These are phyloP conservation scores for Chrysoperla carnea DNA, from an alignment of 1,140 invertebrate genomes.

Conservation along the genomic window DNA sequence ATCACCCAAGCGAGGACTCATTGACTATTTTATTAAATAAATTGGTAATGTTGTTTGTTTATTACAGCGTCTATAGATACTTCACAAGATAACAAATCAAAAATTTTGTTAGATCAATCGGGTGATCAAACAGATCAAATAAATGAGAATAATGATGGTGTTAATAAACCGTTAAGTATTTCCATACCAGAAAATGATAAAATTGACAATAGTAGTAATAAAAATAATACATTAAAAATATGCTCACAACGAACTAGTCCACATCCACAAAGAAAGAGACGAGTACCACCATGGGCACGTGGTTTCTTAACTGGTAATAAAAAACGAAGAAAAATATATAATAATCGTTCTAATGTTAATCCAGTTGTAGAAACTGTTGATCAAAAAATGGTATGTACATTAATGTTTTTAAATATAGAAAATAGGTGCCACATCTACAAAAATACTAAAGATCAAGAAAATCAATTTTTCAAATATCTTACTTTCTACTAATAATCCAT, in stretches of 20 bases:
- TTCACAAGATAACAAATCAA: background rate
- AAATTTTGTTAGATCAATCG: background rate
- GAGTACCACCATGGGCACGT: slow-evolving; percentile 23
- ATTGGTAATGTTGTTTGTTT: background rate
- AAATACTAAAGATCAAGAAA: slow-evolving; percentile 7
- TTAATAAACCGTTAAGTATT: slow-evolving; percentile 1
- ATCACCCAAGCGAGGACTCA: too few relatives aligned
- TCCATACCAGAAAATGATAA: too few relatives aligned
- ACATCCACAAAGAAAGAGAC: slow-evolving; percentile 16
- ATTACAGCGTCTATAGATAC: background rate
- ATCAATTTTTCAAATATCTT: slow-evolving; percentile 13
- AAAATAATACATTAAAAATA: too few relatives aligned
- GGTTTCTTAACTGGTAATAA: slow-evolving; percentile 22
- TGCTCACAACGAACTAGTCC: too few relatives aligned
- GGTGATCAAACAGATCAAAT: too few relatives aligned
- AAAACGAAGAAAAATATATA: slow-evolving; percentile 1
- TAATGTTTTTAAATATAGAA: slow-evolving; percentile 5
- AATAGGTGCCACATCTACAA: slow-evolving; percentile 3
- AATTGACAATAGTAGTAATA: too few relatives aligned
- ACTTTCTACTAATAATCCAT: background rate
- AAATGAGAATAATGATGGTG: background rate
- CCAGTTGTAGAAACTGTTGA: background rate
- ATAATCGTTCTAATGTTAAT: background rate
- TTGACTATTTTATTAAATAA: too few relatives aligned
- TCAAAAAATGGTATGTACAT: background rate